Evolutionary conservation across 2,797 vertebrate species (phyloP).

Genomic region (Pogonophryne albipinna): DNA sequence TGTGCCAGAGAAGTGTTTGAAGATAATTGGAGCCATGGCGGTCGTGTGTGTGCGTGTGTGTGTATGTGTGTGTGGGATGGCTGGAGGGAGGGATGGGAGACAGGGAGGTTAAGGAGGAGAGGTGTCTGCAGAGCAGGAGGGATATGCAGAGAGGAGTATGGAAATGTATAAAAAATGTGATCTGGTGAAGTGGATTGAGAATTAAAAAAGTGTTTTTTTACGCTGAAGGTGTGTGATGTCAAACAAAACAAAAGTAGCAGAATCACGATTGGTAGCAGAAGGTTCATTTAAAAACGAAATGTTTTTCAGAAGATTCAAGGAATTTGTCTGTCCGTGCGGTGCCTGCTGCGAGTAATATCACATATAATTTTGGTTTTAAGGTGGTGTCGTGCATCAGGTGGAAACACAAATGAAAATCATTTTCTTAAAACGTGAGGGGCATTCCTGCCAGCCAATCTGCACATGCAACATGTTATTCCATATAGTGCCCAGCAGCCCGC

Average conservation of each 20-base stretch:
- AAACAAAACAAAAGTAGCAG: not conserved
- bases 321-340: not conserved
- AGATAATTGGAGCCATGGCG: conserved; percentile 86
- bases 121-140: conserved; percentile 59
- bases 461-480: not conserved
- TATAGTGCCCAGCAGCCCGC: not conserved
- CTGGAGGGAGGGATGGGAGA: conserved; percentile 73
- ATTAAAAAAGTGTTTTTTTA: not conserved
- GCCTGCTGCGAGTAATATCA: not conserved
- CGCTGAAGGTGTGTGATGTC: not conserved
- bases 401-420: conserved; percentile 7
- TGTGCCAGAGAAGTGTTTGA: conserved; percentile 87
- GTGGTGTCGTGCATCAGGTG: not conserved
- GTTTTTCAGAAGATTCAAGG: not conserved
- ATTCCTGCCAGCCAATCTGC: conserved; percentile 1
- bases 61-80: conserved; percentile 69
- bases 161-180: not conserved
- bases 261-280: not conserved
- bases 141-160: conserved; percentile 25
- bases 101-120: conserved; percentile 75
- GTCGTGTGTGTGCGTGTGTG: conserved; percentile 42
- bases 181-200: not conserved
- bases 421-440: not conserved
- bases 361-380: not conserved
- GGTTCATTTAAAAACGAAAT: not conserved